Base-by-base conservation (phyloP, 2,113 vertebrate genomes). In the Anolis carolinensis region DNA sequence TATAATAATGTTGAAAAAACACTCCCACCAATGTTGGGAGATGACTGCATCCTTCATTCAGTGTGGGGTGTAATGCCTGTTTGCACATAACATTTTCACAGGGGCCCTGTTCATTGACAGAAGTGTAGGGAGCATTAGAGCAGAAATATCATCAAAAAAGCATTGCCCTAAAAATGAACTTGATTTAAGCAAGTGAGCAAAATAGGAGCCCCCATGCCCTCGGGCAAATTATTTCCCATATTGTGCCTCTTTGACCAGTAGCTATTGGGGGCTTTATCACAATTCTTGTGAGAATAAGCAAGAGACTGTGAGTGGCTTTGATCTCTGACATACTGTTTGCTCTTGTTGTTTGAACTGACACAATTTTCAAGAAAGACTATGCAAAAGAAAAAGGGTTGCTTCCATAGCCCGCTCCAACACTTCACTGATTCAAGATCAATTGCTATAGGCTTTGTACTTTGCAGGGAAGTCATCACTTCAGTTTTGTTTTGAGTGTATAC, bases 181-280 rank as follows among this genome's bases (percentile, higher is more conserved):
- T 83, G 75, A 85, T 88, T 36, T 72, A 86, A 87, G 93, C 88
- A 86, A 93, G 86, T 20, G 23, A 85, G 86, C 87, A 77, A 94
- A 91, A 68, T 20, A 87, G 75, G 82, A 86, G 77, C 68, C 79
- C 72, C 76, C 0, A 0, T 76, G 81, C 39, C 71, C 79, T 67
- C 79, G 20, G 73, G 65, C 85, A 91, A 89, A 92, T 93, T 85
- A 89, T 83, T 72, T 93, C 81, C 65, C 87, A 7, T 78, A 83
- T 48, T n/a, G 87, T 16, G 63, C 82, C 21, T 63, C 36, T 90
- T 88, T 85, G 90, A 72, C 86, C 81, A 88, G 80, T 21, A 20
- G 90, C 6, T 65, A 72, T 63, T 88, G 85, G 68, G 65, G 87
- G 84, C 79, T 93, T 34, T 0, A 0, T 87, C 44, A 21, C 76